Evolutionary conservation across 2,888 invertebrate species (phyloP).

Genomic region (Drosophila engyochracea): DNA sequence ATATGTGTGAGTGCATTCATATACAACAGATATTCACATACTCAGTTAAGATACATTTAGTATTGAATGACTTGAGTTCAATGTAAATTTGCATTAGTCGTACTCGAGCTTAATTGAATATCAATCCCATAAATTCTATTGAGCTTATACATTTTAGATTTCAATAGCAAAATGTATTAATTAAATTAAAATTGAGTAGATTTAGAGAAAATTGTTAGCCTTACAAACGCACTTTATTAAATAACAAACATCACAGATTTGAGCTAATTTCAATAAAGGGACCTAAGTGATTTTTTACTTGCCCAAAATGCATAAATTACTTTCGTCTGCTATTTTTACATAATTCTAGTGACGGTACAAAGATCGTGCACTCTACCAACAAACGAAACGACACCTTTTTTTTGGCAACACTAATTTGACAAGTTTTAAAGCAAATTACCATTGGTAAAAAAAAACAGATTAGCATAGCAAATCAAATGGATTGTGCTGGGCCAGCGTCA

Average conservation of each 20-base stretch:
- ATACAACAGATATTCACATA: not conserved
- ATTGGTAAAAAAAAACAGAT: slow-evolving; percentile 27
- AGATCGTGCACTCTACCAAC: not conserved
- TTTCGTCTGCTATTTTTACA: not conserved
- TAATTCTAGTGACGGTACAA: slow-evolving; percentile 15
- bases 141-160: not conserved
- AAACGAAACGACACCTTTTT: slow-evolving; percentile 30
- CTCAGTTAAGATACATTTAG: not conserved
- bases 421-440: slow-evolving; percentile 55
- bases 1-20: not conserved
- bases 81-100: not conserved
- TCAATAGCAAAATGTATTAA: not conserved
- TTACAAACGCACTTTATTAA: not conserved
- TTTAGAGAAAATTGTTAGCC: not conserved
- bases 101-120: not conserved
- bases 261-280: not conserved
- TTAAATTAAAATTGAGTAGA: not conserved
- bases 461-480: slow-evolving; percentile 51
- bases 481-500: slow-evolving; percentile 32
- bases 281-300: not conserved
- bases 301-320: slow-evolving; percentile 1
- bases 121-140: not conserved
- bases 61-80: not conserved
- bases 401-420: slow-evolving; percentile 54
- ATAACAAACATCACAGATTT: not conserved